Conservation (phyloP, 1,140 invertebrate species). For the Mycetomoellerius zeteki region DNA sequence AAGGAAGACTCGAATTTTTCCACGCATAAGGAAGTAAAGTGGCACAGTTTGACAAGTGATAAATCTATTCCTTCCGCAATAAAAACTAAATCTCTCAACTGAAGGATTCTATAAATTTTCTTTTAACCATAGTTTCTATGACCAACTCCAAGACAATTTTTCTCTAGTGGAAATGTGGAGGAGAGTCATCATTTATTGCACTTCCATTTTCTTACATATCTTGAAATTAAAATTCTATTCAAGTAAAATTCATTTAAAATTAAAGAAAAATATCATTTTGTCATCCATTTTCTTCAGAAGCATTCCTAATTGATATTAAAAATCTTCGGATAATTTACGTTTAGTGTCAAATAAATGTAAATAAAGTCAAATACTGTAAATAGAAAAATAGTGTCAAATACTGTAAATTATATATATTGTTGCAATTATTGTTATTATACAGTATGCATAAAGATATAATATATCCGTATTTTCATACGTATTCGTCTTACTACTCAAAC, state of each 20-base stretch:
- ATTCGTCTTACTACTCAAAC: background rate
- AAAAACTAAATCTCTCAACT: constrained; percentile 21
- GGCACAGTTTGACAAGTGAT: background rate
- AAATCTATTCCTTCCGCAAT: constrained; percentile 22
- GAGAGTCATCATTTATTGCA: background rate
- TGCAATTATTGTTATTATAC: background rate
- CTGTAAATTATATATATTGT: background rate
- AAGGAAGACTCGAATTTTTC: background rate
- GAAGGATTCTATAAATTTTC: background rate
- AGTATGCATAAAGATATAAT: background rate
- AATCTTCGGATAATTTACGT: background rate
- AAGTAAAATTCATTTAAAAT: background rate
- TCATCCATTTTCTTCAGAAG: background rate
- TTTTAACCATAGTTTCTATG: constrained; percentile 22
- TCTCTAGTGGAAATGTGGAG: background rate
- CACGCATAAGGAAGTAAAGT: background rate
- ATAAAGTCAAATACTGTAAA: no score
- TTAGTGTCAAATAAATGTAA: background rate
- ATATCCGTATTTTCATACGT: background rate
- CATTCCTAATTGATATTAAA: background rate
- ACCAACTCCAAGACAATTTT: background rate
- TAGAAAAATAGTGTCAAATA: no score
- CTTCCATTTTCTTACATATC: constrained; percentile 8
- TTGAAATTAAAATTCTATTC: constrained; percentile 5
- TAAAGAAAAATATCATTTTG: background rate